Conservation (phyloP, 1,140 invertebrate genomes). For the Aphis craccivora region DNA sequence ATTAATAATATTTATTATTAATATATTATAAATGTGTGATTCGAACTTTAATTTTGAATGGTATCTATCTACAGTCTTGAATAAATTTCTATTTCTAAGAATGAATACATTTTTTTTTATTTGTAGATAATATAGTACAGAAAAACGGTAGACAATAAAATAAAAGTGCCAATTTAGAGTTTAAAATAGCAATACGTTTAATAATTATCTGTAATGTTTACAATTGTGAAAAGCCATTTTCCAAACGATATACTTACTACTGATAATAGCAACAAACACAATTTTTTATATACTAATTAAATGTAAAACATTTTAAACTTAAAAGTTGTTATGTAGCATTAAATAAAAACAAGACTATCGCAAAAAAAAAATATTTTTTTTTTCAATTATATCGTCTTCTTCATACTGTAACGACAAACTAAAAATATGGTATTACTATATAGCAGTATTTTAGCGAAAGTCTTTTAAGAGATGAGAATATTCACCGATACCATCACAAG, state of each 20-base stretch:
- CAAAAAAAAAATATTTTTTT: not conserved
- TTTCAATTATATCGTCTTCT: not conserved
- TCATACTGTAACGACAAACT: not conserved
- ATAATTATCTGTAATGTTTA: not conserved
- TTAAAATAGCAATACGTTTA: too few relatives aligned
- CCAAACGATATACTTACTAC: not conserved
- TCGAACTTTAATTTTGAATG: not conserved
- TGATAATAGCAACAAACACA: not conserved
- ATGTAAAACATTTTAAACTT: not conserved
- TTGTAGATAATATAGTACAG: too few relatives aligned
- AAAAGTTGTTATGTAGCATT: not conserved
- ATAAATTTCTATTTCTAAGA: too few relatives aligned
- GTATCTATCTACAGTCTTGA: too few relatives aligned
- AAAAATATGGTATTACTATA: not conserved
- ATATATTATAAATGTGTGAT: not conserved
- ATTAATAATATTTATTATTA: too few relatives aligned
- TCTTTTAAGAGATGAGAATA: not conserved
- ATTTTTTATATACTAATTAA: not conserved
- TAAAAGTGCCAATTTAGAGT: not conserved
- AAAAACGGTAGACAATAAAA: not conserved
- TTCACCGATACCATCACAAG: not conserved
- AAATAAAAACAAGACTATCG: not conserved
- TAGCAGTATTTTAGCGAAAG: not conserved
- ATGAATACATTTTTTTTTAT: not conserved
- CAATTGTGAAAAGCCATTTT: not conserved